Evolutionary conservation across 2,113 vertebrate species (phyloP), one percentile per base, ranked within the genome.

Genomic region (Steatornis caripensis): DNA sequence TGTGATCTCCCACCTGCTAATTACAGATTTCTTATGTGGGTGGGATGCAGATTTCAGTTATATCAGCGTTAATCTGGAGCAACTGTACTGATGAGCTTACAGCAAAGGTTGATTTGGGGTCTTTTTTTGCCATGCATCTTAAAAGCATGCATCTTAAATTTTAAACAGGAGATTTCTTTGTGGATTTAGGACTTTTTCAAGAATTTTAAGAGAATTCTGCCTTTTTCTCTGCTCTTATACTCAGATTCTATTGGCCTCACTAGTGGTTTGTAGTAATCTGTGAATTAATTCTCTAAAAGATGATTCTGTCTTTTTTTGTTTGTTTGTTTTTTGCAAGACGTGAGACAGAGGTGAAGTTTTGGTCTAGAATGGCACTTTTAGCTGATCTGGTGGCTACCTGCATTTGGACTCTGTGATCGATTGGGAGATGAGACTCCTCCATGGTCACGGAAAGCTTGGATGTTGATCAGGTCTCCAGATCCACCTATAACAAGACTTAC

Each of bases 1-100:
- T 88, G 77, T 61, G 84, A 92, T 90, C 86, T 96, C 94, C 94
- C 92, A 96, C 94, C 77, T 92, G 84, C 69, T 94, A 90, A 94
- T 84, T 95, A 90, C 85, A 92, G 77, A 84, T 81, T 96, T 95
- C 76, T 81, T 90, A 55, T 0, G 87, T 94, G 91, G 93, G 94
- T 77, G 88, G 77, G 88, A 87, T 84, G 65, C 80, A 87, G 80
- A 93, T 92, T 94, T 90, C 77, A 61, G 43, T 92, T 95, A 77
- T 90, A 89, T 71, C 94, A 94, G 53, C 30, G 1, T 75, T 95
- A 84, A 92, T 93, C 86, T 95, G 88, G 43, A 93, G 90, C 80
- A 78, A 91, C 58, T 80, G 37, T 65, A 91, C 12, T 71, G 80
- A 94, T 75, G 79, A 96, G 55, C 24, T 96, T 95, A 74, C 37